Conservation (phyloP, 2,113 vertebrate genomes). For the Vidua chalybeata region DNA sequence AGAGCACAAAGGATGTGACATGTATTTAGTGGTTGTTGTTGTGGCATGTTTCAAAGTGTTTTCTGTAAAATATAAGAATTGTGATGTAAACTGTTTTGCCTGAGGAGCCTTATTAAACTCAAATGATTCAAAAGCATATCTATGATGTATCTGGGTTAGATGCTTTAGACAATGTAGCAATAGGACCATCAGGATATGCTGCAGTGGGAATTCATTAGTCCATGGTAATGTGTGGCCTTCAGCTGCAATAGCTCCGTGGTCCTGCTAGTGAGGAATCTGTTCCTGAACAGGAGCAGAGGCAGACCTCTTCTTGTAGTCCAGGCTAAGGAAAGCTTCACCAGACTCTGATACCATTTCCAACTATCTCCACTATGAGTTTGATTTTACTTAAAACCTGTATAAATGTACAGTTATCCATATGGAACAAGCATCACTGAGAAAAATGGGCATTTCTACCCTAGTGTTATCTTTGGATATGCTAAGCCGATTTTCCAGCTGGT, state of each 20-base stretch:
- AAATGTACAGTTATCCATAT: neutral
- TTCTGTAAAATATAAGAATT: slow-evolving; percentile 31
- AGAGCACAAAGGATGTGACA: neutral
- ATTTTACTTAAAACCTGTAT: neutral
- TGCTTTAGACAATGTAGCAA: neutral
- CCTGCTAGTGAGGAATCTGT: neutral
- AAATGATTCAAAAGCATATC: neutral
- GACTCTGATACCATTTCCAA: neutral
- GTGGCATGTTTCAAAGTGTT: neutral
- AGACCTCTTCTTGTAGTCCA: neutral
- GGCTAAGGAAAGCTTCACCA: neutral
- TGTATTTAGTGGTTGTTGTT: neutral
- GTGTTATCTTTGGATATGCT: slow-evolving; percentile 44
- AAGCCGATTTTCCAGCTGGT: slow-evolving; percentile 46
- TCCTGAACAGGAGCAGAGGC: neutral
- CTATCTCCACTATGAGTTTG: neutral
- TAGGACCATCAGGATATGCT: neutral
- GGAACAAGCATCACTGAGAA: neutral
- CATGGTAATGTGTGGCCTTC: neutral
- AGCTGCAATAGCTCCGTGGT: neutral
- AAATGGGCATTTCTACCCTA: slow-evolving; percentile 4
- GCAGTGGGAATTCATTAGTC: neutral
- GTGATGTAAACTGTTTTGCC: slow-evolving; percentile 1
- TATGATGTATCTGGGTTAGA: neutral
- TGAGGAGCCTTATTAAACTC: neutral